A percentile compares a stretch with the other conserved stretches of the same genome.
Evolutionary conservation across 1,140 invertebrate species (phyloP).

Genomic region (Eubasilissa regina): DNA sequence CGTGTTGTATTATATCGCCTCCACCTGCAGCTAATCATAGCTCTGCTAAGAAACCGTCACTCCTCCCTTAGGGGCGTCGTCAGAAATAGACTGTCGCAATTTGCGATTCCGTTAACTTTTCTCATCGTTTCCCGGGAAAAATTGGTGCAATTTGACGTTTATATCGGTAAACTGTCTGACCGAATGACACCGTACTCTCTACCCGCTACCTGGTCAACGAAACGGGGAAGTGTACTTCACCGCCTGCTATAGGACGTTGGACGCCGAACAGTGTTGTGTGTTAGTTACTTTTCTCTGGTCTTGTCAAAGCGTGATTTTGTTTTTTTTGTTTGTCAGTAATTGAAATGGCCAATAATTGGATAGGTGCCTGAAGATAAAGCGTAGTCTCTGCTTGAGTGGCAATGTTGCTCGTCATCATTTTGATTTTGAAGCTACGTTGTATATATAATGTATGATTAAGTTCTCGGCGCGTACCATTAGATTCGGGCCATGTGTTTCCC

Average conservation of each 20-base stretch:
- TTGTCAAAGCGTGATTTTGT: neutral
- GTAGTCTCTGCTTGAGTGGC: slow-evolving; percentile 7
- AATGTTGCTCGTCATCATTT: neutral
- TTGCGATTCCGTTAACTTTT: slow-evolving; percentile 31
- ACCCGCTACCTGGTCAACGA: neutral
- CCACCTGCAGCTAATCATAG: slow-evolving; percentile 3
- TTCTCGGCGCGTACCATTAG: slow-evolving; percentile 7
- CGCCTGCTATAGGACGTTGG: no score
- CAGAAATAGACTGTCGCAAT: slow-evolving; percentile 40
- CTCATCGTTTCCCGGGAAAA: slow-evolving; percentile 31
- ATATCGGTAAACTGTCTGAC: slow-evolving; percentile 43
- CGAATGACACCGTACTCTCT: slow-evolving; percentile 33
- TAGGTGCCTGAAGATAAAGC: no score
- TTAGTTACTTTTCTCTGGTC: neutral
- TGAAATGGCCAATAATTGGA: no score
- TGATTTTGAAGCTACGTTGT: slow-evolving; percentile 2
- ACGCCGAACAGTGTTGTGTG: neutral
- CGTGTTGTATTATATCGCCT: neutral
- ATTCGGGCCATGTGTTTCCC: slow-evolving; percentile 17
- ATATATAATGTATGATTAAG: slow-evolving; percentile 13
- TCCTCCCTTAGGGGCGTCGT: slow-evolving; percentile 12
- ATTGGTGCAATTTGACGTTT: slow-evolving; percentile 35
- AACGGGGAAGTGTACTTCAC: slow-evolving; percentile 1
- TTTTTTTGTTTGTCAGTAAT: no score
- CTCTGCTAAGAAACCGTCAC: slow-evolving; percentile 6